Conservation (phyloP, 2,888 invertebrate genomes). For the Apocheima hispidaria region DNA sequence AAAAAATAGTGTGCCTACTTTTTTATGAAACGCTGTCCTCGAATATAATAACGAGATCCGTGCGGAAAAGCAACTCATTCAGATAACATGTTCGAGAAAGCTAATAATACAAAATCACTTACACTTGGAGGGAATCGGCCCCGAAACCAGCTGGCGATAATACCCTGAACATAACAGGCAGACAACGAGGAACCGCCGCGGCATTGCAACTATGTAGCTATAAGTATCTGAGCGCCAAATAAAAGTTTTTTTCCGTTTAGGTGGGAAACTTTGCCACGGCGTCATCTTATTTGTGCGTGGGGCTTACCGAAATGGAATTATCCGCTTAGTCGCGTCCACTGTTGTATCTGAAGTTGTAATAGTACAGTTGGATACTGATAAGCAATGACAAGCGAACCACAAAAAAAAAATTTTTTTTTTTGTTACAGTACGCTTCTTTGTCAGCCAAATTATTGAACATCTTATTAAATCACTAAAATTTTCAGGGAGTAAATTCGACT, state of each 20-base stretch:
- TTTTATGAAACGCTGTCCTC: not conserved
- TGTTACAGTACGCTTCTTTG: too few relatives aligned
- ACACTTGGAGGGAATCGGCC: slow-evolving; percentile 42
- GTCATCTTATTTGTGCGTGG: slow-evolving; percentile 34
- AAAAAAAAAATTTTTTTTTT: too few relatives aligned
- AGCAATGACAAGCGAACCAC: too few relatives aligned
- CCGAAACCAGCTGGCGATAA: slow-evolving; percentile 56
- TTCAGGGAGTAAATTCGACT: too few relatives aligned
- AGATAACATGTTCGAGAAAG: slow-evolving; percentile 31
- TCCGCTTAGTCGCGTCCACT: too few relatives aligned
- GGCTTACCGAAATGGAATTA: slow-evolving; percentile 34
- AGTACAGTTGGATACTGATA: too few relatives aligned
- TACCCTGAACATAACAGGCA: slow-evolving; percentile 48
- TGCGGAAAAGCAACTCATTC: slow-evolving; percentile 19
- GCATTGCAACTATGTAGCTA: slow-evolving; percentile 36
- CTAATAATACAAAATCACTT: slow-evolving; percentile 39
- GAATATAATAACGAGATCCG: slow-evolving; percentile 4
- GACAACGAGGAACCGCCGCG: slow-evolving; percentile 41
- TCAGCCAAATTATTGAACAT: too few relatives aligned
- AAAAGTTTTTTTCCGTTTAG: slow-evolving; percentile 48
- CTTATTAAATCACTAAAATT: too few relatives aligned
- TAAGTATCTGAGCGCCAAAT: slow-evolving; percentile 37
- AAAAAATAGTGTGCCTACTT: too few relatives aligned
- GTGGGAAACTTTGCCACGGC: slow-evolving; percentile 32
- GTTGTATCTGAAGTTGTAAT: too few relatives aligned